These are phyloP conservation scores for Mimumesa dahlbomi DNA, from an alignment of 2,888 invertebrate genomes.

Conservation along the genomic window DNA sequence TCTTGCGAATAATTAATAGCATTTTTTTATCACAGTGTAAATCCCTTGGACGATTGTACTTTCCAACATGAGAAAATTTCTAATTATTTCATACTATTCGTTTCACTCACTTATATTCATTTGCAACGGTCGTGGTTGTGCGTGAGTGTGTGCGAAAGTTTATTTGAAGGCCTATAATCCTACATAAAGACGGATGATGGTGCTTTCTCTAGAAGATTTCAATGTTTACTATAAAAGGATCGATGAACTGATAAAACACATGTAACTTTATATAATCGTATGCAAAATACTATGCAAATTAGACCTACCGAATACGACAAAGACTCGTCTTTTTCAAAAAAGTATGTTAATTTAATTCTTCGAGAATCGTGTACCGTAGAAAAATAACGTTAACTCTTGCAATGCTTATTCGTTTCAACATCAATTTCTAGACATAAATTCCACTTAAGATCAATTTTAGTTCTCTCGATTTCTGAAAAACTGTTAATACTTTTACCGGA, in stretches of 20 bases:
- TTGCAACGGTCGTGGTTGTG: neutral
- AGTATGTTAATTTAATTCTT: no score
- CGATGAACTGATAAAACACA: slow-evolving; percentile 10
- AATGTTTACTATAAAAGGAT: slow-evolving; percentile 18
- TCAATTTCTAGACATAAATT: no score
- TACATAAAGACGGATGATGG: slow-evolving; percentile 63
- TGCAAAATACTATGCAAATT: neutral
- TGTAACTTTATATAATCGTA: slow-evolving; percentile 10
- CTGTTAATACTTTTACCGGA: no score
- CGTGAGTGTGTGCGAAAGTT: slow-evolving; percentile 56
- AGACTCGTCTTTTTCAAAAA: no score
- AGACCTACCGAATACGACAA: neutral
- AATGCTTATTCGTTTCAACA: no score
- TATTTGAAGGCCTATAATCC: slow-evolving; percentile 66
- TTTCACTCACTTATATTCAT: slow-evolving; percentile 15
- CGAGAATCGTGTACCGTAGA: no score
- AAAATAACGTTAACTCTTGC: no score
- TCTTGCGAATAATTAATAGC: no score
- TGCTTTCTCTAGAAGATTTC: slow-evolving; percentile 60
- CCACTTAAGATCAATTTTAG: no score
- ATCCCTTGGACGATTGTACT: no score
- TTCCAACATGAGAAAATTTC: slow-evolving; percentile 14
- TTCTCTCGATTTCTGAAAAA: no score
- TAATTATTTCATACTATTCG: slow-evolving; percentile 10
- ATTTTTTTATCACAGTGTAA: neutral